Percentiles rank a stretch among this genome's conserved stretches.
phyloP scores from a whole-genome alignment of 2,113 vertebrate species.

The Pseudopodoces humilis region DNA sequence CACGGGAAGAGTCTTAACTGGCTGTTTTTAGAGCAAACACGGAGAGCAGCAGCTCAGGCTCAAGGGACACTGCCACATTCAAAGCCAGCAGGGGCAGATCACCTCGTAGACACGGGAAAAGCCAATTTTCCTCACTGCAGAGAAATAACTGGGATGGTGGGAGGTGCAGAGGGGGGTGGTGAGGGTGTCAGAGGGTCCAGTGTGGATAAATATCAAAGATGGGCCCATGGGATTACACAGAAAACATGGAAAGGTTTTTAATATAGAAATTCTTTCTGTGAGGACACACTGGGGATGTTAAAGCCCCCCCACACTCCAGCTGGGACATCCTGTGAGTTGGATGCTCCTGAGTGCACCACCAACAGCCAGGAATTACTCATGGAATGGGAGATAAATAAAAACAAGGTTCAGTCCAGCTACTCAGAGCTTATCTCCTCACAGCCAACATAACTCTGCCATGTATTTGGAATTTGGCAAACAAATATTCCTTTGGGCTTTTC shows the following conservation, averaged over 20 bases:
- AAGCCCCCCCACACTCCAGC: not conserved
- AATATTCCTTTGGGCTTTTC: not conserved
- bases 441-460: not conserved
- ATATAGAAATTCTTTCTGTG: not conserved
- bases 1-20: not conserved
- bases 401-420: not conserved
- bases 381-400: not conserved
- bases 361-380: not conserved
- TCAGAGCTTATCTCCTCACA: not conserved
- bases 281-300: not conserved
- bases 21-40: not conserved
- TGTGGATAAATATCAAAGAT: not conserved
- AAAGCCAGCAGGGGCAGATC: not conserved
- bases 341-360: not conserved
- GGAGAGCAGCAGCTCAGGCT: not conserved
- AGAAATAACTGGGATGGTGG: not conserved
- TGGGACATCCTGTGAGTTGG: fast-evolving
- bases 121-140: not conserved
- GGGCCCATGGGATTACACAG: not conserved
- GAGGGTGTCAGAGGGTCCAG: not conserved
- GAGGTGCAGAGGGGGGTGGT: not conserved
- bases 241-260: not conserved
- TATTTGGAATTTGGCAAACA: not conserved
- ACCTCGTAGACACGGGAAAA: not conserved
- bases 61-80: not conserved